Evolutionary conservation across 2,113 vertebrate species (phyloP).

Genomic region (Opisthocomus hoazin): DNA sequence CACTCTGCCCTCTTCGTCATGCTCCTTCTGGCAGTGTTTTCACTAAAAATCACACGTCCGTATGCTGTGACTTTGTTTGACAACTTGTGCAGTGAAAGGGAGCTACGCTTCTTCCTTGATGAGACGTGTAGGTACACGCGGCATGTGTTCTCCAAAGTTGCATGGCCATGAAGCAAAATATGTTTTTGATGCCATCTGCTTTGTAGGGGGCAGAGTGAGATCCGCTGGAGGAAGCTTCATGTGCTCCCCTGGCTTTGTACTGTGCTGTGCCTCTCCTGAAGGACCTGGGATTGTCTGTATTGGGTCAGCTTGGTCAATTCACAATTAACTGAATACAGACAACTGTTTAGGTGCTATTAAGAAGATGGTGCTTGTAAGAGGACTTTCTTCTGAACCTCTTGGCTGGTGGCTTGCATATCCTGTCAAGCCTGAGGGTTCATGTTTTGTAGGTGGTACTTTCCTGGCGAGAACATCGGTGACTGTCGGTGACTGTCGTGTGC

Average conservation of each 20-base stretch:
- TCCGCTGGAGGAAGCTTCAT: background rate
- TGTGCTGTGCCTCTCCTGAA: rapidly evolving
- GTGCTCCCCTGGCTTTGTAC: background rate
- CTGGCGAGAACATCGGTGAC: background rate
- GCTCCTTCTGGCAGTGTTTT: background rate
- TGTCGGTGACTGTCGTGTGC: background rate
- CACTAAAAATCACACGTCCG: background rate
- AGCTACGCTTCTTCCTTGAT: background rate
- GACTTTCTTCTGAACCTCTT: background rate
- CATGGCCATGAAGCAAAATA: background rate
- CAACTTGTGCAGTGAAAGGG: background rate
- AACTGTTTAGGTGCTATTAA: background rate
- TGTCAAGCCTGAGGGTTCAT: background rate
- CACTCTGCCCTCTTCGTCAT: background rate
- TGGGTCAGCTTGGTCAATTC: background rate
- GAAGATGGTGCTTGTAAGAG: background rate
- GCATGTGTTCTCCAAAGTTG: background rate
- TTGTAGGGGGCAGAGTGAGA: background rate
- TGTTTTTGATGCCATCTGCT: background rate
- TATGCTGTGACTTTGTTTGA: constrained; percentile 35
- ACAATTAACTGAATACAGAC: background rate
- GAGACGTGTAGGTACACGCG: rapidly evolving
- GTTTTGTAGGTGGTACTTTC: background rate
- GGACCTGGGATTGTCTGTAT: background rate
- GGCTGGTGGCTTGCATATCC: background rate